These are phyloP conservation scores for Crax fasciolata DNA, from an alignment of 2,797 vertebrate genomes.

Conservation along the genomic window DNA sequence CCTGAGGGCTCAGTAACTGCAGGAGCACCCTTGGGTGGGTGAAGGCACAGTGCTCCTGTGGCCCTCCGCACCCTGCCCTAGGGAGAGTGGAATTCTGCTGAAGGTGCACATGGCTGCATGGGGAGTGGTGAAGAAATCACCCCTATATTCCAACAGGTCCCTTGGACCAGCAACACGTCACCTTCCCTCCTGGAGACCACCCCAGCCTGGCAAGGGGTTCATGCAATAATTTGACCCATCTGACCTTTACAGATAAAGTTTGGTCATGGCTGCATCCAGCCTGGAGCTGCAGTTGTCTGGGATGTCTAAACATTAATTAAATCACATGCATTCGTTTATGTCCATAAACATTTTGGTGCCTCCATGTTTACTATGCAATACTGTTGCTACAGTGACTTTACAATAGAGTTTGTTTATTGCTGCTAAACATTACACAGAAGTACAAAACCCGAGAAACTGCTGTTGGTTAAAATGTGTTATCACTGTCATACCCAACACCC, in stretches of 20 bases:
- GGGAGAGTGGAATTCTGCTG: neutral
- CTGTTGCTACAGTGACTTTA: neutral
- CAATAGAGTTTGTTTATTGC: neutral
- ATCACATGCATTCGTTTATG: neutral
- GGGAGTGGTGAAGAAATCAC: neutral
- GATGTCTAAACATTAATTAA: neutral
- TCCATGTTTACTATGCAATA: neutral
- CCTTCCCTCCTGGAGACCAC: neutral
- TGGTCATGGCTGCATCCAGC: neutral
- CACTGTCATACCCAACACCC: neutral
- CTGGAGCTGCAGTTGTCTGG: neutral
- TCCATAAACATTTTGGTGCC: neutral
- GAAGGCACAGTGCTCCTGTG: neutral
- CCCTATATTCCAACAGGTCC: neutral
- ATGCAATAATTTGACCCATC: neutral
- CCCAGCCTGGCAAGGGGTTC: neutral
- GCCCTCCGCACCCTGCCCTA: neutral
- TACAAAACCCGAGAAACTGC: neutral
- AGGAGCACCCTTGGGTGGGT: neutral
- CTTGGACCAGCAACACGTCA: neutral
- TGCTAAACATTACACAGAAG: neutral
- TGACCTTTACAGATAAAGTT: neutral
- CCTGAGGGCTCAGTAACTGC: neutral
- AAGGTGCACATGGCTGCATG: fast-evolving
- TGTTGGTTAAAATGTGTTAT: neutral